Evolutionary conservation across 2,888 invertebrate species (phyloP), one percentile per base, ranked within the genome.

Genomic region (Pristionchus mayeri): DNA sequence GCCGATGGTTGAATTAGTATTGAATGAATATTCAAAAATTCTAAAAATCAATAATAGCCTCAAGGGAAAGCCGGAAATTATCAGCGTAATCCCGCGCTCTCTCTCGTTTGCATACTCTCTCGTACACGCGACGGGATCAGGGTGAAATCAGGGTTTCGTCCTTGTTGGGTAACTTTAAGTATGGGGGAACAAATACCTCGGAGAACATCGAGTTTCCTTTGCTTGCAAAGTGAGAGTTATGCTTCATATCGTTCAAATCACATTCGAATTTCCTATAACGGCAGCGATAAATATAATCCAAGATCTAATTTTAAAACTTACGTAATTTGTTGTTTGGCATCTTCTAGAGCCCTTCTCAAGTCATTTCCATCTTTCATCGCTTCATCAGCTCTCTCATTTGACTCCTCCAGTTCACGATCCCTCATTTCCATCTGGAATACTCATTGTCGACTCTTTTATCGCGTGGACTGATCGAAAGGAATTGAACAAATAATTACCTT

Each of bases 131-230:
- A n/a, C n/a, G n/a, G n/a, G n/a, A n/a, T n/a, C n/a, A n/a, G n/a
- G n/a, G n/a, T n/a, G n/a, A n/a, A n/a, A n/a, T n/a, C n/a, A n/a
- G n/a, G n/a, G n/a, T n/a, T n/a, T n/a, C n/a, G n/a, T n/a, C n/a
- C n/a, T n/a, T n/a, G n/a, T n/a, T n/a, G n/a, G n/a, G n/a, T n/a
- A n/a, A n/a, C n/a, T n/a, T n/a, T n/a, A n/a, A n/a, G n/a, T n/a
- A n/a, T n/a, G n/a, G n/a, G n/a, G n/a, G n/a, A n/a, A n/a, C n/a
- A n/a, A n/a, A n/a, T n/a, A 80, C 80, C 80, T 80, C 80, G 13
- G 54, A 34, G 40, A 57, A 80, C 80, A 80, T 80, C 9, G 80
- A 80, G 24, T 80, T 80, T 34, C 80, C 80, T 24, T 57, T 54
- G 40, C 80, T 80, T 1, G 80, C 80, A 30, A 80, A 80, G 80